Evolutionary conservation across 2,888 invertebrate genomes (phyloP), one percentile per base, ranked within the genome.

Genomic region (Sepioteuthis lessoniana): DNA sequence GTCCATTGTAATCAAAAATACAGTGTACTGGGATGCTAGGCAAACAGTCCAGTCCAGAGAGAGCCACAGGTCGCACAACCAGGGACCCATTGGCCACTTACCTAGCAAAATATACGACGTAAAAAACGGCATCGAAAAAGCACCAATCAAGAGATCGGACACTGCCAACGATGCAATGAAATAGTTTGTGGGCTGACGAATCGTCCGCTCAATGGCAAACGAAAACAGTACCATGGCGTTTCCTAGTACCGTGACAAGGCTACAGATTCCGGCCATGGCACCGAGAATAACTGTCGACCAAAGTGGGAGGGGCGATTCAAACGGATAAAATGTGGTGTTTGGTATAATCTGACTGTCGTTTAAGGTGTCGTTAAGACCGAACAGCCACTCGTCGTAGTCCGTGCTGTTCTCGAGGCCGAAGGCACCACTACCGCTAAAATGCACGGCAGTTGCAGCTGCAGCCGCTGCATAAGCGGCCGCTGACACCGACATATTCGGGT

Each of bases 11-110:
- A 99, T 99, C 95, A 99, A 98, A 94, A 99, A 98, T 35, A 99
- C 99, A 0, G 99, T 99, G 97, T 99, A 99, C 97, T 99, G 99
- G 21, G 99, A 99, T 50, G 99, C 99, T 93, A 99, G 98, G 97
- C 99, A 99, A 55, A 99, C 99, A 38, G 99, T 99, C 97, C 99
- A 99, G 97, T 99, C 99, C 94, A 99, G 98, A 0, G 99, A 99
- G 19, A 99, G 98, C 99, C 99, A 99, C 94, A 99, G 98, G 97
- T 99, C 99, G 97, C 99, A 99, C 19, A 99, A 98, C 94, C 99
- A 98, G 47, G 99, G 98, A 31, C 99, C 99, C 95, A 99, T 98
- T 97, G 99, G 98, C 99, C 99, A 99, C 97, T 98, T 98, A 94
- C 99, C 99, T 98, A 98, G 98, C 95, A 99, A 98, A 94, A 99